Evolutionary conservation across 2,888 invertebrate genomes (phyloP), one percentile per base, ranked within the genome.

Genomic region (Heliconius cydno): DNA sequence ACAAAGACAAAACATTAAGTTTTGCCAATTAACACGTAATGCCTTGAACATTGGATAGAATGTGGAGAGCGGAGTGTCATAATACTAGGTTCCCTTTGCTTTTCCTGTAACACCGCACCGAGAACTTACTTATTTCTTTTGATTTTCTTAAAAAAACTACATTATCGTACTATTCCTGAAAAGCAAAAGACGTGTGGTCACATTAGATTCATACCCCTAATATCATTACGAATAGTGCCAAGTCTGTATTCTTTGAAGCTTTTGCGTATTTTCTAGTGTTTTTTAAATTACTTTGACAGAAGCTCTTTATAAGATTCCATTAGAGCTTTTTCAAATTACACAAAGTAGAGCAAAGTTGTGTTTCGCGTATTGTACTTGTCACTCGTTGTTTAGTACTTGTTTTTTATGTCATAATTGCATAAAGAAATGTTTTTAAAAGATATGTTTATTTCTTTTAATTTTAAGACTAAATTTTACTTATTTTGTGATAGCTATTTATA

Each of bases 201-300:
- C 34, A 63, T 15, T 68, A 73, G 52, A 65, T 28, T 30, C 77
- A 79, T 72, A 74, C 25, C 57, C 30, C 77, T 75, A 79, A 81
- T 79, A 67, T 75, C 77, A 81, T 81, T 81, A 79, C 70, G 75
- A 77, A 75, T 81, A 75, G 81, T 79, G 81, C 67, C 73, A 67
- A 77, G 79, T 74, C 72, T 74, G 30, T 38, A 70, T 41, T 79
- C 75, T 79, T 67, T 74, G 77, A 75, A n/a, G 81, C 77, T 77
- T 77, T 73, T 71, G 73, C 34, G 63, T 60, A 52, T 76, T 79
- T 77, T 79, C 25, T 63, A 75, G 41, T 75, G 28, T 75, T 75
- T 75, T 75, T 63, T 22, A 73, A 73, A 70, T 70, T 38, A 70
- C 76, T 79, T 68, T 68, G 68, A 68, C 68, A 52, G 70, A 77